Base-by-base conservation (phyloP, 2,797 vertebrate genomes). In the Amazona finschi region DNA sequence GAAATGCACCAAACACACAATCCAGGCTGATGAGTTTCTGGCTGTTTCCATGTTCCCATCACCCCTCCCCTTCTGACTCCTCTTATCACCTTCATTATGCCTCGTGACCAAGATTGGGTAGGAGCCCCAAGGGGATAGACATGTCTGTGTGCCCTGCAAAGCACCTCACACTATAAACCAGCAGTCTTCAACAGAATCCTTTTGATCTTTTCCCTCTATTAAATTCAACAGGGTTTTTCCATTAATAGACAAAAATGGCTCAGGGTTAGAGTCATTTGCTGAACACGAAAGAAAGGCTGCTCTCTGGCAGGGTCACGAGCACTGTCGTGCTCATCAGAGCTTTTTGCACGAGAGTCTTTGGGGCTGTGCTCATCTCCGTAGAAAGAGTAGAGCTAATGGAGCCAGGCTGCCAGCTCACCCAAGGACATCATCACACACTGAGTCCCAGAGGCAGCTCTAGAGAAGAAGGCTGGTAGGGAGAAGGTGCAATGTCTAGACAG, bases 221-320 rank as follows among this genome's bases (percentile, higher is more conserved):
- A 64, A 93, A 95, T 74, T 86, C 76, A 70, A 85, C 66, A 86
- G 82, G 91, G 96, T 88, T 94, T 97, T 95, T 94, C 96, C 96
- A 90, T 38, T 47, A 84, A 64, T 1, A n/a, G 89, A 73, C 83
- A 93, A 82, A 43, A 53, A 5, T 4, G 2, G 50, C 79, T 84
- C 3, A 2, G 79, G 82, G 80, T 43, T 6, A 5, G 79, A 89
- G 52, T 1, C 1, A 8, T 73, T 84, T 58, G 27, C 31, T 84
- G 64, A 70, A 80, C 0, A 8, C 62, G 80, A 73, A 30, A 62
- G 53, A 71, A 21, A 71, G 19, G 9, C 65, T 44, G 87, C 36
- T 81, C 19, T 67, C 87, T 76, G 60, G 76, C 87, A 90, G 66
- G 73, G 79, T 24, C 74, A n/a, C 12, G 3, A 49, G 46, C 64